Evolutionary conservation across 2,113 vertebrate genomes (phyloP), one percentile per base, ranked within the genome.

Genomic region (Toxotes chatareus): DNA sequence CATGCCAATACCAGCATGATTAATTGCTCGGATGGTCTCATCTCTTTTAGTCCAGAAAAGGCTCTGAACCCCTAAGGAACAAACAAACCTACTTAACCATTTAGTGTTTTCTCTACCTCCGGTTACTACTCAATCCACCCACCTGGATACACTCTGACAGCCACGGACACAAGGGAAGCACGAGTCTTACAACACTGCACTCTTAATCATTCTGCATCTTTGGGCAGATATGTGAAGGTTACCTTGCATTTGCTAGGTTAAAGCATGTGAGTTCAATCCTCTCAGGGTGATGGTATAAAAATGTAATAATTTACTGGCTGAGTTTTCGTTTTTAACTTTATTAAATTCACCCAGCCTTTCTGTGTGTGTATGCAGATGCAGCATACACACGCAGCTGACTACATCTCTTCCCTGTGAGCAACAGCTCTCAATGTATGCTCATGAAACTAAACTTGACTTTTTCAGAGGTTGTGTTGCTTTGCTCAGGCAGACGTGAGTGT

Each of bases 21-120:
- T 89, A 92, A 93, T 93, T 86, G 89, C 89, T 77, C n/a, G 19
- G 82, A 42, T 71, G 77, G 83, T 89, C 85, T 89, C 88, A 85
- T 90, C 89, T 72, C 88, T 91, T 89, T 82, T 32, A 74, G 85
- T 88, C 74, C 75, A 84, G 87, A 83, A 89, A 79, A 73, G 84
- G 51, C 78, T 77, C 72, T 61, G 62, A 89, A 76, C 73, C 84
- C 84, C 90, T 17, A 6, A 80, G 88, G 88, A 90, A 71, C 87
- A 89, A 93, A 89, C 89, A 91, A 91, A 90, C 90, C 91, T 82
- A 84, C 88, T 88, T 90, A 89, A 91, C 88, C 83, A 77, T 93
- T 91, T 91, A 90, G 91, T 74, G 84, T 83, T 88, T 72, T 57
- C 81, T 79, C 55, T 70, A 85, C 87, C 92, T 90, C 83, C 32